Percentiles rank a stretch among this genome's conserved stretches.
These are phyloP conservation scores for Chironomus tepperi DNA, from an alignment of 1,140 invertebrate species.

Conservation along the genomic window DNA sequence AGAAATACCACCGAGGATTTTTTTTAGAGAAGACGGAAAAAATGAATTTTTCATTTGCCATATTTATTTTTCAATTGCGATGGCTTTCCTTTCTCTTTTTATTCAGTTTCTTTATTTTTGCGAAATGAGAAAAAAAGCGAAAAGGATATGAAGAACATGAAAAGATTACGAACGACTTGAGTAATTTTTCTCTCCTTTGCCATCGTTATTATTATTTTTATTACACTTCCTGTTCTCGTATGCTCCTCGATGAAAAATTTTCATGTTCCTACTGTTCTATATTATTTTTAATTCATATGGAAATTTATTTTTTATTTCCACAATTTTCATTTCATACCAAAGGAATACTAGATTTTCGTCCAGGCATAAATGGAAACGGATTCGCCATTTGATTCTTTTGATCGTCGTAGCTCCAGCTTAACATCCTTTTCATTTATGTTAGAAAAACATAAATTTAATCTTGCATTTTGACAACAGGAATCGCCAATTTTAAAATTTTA, in stretches of 20 bases:
- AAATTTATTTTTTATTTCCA: neutral
- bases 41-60: slow-evolving; percentile 13
- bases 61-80: slow-evolving; percentile 3
- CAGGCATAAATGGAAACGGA: slow-evolving; percentile 19
- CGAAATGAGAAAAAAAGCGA: neutral
- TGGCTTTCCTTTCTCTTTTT: neutral
- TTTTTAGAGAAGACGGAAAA: neutral
- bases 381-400: slow-evolving; percentile 3
- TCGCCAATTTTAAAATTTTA: too few species aligned
- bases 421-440: neutral
- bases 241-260: neutral
- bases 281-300: slow-evolving; percentile 18
- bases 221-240: slow-evolving; percentile 11
- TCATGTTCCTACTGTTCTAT: neutral
- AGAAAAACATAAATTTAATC: too few species aligned
- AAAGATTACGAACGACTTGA: neutral
- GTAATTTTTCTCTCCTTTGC: slow-evolving; percentile 14
- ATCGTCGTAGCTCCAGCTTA: slow-evolving; percentile 18
- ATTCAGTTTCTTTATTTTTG: neutral
- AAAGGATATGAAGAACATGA: neutral
- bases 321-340: neutral
- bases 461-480: too few species aligned
- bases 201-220: slow-evolving; percentile 25
- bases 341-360: neutral
- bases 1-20: neutral